These are phyloP conservation scores for Zaprionus nigranus DNA, from an alignment of 1,140 invertebrate species.

Conservation along the genomic window DNA sequence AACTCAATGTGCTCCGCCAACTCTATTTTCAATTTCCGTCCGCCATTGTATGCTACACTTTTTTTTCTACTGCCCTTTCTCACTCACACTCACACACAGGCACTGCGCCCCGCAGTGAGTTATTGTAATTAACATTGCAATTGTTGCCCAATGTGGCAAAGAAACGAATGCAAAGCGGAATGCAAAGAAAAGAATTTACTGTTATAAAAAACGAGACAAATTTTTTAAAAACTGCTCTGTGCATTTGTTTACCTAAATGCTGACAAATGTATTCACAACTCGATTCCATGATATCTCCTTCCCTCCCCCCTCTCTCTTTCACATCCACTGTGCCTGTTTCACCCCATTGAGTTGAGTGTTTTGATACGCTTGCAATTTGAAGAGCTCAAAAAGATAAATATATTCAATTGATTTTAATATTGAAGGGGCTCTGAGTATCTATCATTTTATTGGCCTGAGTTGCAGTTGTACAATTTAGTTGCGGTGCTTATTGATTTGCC, in stretches of 20 bases:
- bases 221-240: constrained; percentile 9
- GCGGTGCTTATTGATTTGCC: neutral
- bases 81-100: neutral
- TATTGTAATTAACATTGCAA: constrained; percentile 54
- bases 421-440: neutral
- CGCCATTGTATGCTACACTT: constrained; percentile 48
- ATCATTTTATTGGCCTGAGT: neutral
- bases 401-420: neutral
- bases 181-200: neutral
- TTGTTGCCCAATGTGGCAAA: constrained; percentile 30
- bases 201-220: neutral
- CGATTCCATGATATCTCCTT: constrained; percentile 13
- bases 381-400: constrained; percentile 5
- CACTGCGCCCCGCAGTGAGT: constrained; percentile 39
- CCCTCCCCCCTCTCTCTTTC: neutral
- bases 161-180: constrained; percentile 7
- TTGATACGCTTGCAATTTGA: constrained; percentile 1
- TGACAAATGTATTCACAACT: constrained; percentile 28
- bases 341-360: neutral
- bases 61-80: constrained; percentile 43
- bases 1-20: constrained; percentile 57
- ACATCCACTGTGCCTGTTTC: neutral
- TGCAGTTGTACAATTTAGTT: neutral
- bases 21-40: constrained; percentile 63
- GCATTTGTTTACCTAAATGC: constrained; percentile 44